Evolutionary conservation across 1,140 invertebrate genomes (phyloP).

Genomic region (Euura lappo): DNA sequence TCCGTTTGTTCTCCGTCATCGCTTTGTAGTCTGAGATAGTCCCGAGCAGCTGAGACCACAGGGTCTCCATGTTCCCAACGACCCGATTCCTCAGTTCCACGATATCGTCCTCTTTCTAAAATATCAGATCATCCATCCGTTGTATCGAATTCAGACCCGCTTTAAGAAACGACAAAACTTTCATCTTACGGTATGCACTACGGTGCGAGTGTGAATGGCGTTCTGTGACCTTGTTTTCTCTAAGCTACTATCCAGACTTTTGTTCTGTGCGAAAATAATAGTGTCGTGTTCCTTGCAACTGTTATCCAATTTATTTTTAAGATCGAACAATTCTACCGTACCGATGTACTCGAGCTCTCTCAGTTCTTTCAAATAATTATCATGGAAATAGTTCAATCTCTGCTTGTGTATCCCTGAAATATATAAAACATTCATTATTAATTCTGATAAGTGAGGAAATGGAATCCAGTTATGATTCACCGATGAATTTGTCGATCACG

Average conservation of each 20-base stretch:
- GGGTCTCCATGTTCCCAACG: conserved; percentile 35
- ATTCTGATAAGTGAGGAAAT: conserved; percentile 13
- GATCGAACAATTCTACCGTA: conserved; percentile 34
- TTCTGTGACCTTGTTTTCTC: conserved; percentile 39
- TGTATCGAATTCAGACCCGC: no score
- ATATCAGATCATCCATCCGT: no score
- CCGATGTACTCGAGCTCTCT: conserved; percentile 31
- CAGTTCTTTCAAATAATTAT: conserved; percentile 60
- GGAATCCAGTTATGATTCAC: conserved; percentile 48
- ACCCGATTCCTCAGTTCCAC: conserved; percentile 29
- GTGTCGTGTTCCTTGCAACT: conserved; percentile 38
- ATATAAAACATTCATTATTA: conserved; percentile 21
- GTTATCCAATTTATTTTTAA: conserved; percentile 32
- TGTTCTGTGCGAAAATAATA: conserved; percentile 37
- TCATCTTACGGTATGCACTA: conserved; percentile 45
- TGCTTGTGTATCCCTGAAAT: conserved; percentile 55
- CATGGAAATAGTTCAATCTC: conserved; percentile 61
- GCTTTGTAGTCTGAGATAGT: conserved; percentile 45
- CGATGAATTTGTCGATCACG: conserved; percentile 70
- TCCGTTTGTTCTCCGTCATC: conserved; percentile 43
- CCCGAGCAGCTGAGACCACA: conserved; percentile 41
- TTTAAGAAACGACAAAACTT: neutral
- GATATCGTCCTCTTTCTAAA: conserved; percentile 43
- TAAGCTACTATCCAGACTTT: conserved; percentile 35
- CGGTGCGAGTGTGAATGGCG: conserved; percentile 41